Percentiles rank a stretch among this genome's conserved stretches.
These are phyloP conservation scores for Epinotia brunnichana DNA, from an alignment of 2,888 invertebrate species.

Conservation along the genomic window DNA sequence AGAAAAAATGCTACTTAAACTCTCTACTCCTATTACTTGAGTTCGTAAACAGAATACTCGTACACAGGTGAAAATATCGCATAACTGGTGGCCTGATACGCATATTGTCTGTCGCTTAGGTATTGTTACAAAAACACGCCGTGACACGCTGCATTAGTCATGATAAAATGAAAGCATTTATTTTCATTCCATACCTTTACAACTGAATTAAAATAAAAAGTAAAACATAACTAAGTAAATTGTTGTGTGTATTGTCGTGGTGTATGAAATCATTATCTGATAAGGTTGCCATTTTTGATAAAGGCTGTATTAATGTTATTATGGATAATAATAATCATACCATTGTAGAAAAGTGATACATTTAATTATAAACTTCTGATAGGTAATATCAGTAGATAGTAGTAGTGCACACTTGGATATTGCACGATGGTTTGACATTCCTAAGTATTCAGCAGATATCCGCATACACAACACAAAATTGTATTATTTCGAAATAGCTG, in stretches of 20 bases:
- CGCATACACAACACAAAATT: neutral
- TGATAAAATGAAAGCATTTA: neutral
- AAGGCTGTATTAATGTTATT: too few relatives aligned
- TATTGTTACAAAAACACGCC: neutral
- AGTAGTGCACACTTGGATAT: too few relatives aligned
- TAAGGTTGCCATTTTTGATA: too few relatives aligned
- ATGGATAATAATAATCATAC: too few relatives aligned
- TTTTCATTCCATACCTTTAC: neutral
- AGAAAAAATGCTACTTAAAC: neutral
- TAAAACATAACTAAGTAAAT: neutral
- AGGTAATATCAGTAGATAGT: too few relatives aligned
- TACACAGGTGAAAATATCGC: neutral
- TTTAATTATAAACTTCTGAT: too few relatives aligned
- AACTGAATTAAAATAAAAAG: neutral
- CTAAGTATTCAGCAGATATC: too few relatives aligned
- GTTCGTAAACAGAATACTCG: neutral
- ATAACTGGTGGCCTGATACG: slow-evolving; percentile 10
- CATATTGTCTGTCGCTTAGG: neutral
- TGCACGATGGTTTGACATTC: too few relatives aligned
- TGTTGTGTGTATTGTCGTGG: neutral
- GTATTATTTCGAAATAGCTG: slow-evolving; percentile 21
- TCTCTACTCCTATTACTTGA: neutral
- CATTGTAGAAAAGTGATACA: too few relatives aligned
- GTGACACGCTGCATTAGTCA: neutral
- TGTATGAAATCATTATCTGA: too few relatives aligned